Base-by-base conservation (phyloP, 2,888 invertebrate genomes). In the Anthophora plumipes region DNA sequence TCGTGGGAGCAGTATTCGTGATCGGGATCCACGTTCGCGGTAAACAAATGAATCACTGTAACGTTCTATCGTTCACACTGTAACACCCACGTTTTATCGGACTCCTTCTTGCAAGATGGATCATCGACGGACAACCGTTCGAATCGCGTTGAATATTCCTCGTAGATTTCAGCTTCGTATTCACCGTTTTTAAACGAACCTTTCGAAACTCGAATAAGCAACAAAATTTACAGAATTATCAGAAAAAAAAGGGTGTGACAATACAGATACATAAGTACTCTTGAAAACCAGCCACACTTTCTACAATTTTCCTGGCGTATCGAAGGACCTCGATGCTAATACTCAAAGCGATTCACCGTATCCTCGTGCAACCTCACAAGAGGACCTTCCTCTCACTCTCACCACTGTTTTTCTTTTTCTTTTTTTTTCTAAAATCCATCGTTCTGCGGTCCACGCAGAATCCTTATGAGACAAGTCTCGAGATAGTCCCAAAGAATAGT, bases 391-490 rank as follows among this genome's bases (percentile, higher is more conserved):
- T 17, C 50, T 50, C 50, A 11, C 59, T 20, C 31, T 57, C 20
- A 63, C 59, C 72, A 61, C 61, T 41, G 46, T 17, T 22, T 46
- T 8, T n/a, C n/a, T n/a, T n/a, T n/a, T n/a, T n/a, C n/a, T n/a
- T n/a, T n/a, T n/a, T n/a, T n/a, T n/a, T 61, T 4, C 48, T 25
- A n/a, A 59, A 70, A 54, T 50, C 39, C 54, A 77, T 50, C 46
- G 46, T 70, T 39, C 77, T 46, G 79, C 78, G 79, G 79, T 77
- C 64, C 48, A 17, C 63, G 69, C 54, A 57, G 54, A 17, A 48
- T 22, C 14, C 12, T 54, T 20, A 9, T n/a, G 2, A 31, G 4
- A 31, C 2, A 31, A 31, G 4, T 31, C 31, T 31, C 31, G 4
- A 31, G 31, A 3, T 31, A 31, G 31, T 31, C 31, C 31, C 31